A percentile compares a stretch with the other conserved stretches of the same genome.
These are phyloP conservation scores for Cheirogaleus medius DNA, from an alignment of 2,113 vertebrate species.

Conservation along the genomic window DNA sequence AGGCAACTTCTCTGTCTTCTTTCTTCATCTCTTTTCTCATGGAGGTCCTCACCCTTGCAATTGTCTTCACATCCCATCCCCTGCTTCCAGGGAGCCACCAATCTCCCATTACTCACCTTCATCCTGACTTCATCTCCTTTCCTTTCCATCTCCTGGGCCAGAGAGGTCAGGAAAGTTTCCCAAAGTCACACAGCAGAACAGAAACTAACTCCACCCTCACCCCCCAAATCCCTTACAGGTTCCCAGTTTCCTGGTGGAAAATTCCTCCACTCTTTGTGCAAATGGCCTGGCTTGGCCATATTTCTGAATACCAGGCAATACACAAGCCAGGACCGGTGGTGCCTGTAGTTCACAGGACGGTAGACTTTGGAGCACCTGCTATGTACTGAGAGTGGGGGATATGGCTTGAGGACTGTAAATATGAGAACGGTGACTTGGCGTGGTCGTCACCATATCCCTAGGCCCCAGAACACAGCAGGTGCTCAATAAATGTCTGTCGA, in stretches of 20 bases:
- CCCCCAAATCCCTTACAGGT: background rate
- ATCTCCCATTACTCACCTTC: conserved; percentile 34
- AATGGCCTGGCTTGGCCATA: background rate
- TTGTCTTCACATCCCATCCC: too few relatives aligned
- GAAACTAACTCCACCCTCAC: background rate
- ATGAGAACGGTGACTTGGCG: background rate
- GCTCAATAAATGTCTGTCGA: background rate
- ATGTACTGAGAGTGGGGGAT: background rate
- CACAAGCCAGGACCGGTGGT: background rate
- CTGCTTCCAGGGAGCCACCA: background rate
- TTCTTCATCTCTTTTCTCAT: conserved; percentile 13
- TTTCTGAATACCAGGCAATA: background rate
- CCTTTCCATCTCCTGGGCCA: background rate
- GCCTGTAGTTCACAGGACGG: background rate
- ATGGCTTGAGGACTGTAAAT: background rate
- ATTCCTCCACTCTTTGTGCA: background rate
- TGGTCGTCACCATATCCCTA: background rate
- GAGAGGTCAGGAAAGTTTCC: background rate
- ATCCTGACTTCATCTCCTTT: background rate
- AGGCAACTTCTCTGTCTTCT: background rate
- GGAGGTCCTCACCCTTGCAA: too few relatives aligned
- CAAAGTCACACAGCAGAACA: conserved; percentile 39
- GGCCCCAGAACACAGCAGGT: background rate
- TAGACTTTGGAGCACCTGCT: background rate
- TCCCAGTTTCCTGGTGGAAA: conserved; percentile 9